Evolutionary conservation across 2,888 invertebrate genomes (phyloP), one percentile per base, ranked within the genome.

Genomic region (Gari tellinella): DNA sequence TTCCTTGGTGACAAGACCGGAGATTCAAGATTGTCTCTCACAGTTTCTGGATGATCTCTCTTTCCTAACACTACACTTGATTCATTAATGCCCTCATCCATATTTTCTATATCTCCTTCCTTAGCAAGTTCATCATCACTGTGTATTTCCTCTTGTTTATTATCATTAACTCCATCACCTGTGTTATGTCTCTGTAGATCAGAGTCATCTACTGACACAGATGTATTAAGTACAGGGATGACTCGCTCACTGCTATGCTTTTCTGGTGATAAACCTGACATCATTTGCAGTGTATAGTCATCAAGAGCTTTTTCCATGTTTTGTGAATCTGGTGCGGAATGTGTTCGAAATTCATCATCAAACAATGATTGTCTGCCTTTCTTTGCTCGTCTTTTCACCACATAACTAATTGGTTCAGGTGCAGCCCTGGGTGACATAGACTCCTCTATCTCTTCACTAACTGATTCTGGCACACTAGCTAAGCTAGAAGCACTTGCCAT

Each of bases 391-490:
- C 78, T 81, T 48, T 76, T 80, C 3, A 87, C 81, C 37, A 72
- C 74, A 41, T 67, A 63, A 12, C 19, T n/a, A n/a, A 25, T 25
- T 25, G 60, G 45, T 41, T 56, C 46, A 21, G 61, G 19, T 25
- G 38, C 52, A 26, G 46, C 14, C 17, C 49, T 45, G 10, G 52
- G 31, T 23, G 38, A 19, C 37, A 48, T 17, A 38, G 40, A 56
- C 10, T 80, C 72, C 26, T 82, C 83, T 14, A 72, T 78, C 65
- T 38, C 64, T 48, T 89, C 89, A 48, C 72, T 57, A 2, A 84
- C 48, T 21, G 83, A 82, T 63, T 88, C 88, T 40, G 89, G 89
- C 23, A 89, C 89, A 84, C 85, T 89, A 17, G 87, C 87, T 43
- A 89, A 70, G 65, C 85, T 87, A 10, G 85, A 82, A 51, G 84